These are phyloP conservation scores for Ommatoiulus sabulosus DNA, from an alignment of 2,888 invertebrate genomes.

Conservation along the genomic window DNA sequence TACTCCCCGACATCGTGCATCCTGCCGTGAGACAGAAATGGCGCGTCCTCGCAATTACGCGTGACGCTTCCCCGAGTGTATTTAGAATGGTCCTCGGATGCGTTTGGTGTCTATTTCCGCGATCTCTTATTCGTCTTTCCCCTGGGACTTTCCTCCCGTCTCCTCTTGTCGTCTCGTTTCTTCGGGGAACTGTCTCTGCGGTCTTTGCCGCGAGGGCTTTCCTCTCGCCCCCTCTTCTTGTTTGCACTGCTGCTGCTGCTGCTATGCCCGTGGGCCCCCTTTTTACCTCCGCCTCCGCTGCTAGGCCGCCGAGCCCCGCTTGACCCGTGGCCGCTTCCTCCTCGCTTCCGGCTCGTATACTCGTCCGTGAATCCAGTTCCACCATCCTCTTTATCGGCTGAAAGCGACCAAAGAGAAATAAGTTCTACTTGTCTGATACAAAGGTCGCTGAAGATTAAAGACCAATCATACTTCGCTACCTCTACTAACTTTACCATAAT, in stretches of 20 bases:
- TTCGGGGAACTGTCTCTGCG: constrained; percentile 56
- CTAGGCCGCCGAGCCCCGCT: background rate
- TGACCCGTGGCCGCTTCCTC: background rate
- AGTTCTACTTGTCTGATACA: no score
- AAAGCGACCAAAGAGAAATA: background rate
- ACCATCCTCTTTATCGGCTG: constrained; percentile 81
- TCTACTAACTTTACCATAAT: no score
- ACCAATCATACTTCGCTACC: no score
- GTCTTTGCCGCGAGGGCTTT: constrained; percentile 63
- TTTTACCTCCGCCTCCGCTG: constrained; percentile 9
- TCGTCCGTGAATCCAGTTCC: constrained; percentile 65
- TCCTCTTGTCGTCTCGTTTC: constrained; percentile 76
- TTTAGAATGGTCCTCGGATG: background rate
- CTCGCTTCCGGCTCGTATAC: constrained; percentile 60
- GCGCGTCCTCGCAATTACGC: background rate
- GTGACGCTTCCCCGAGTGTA: background rate
- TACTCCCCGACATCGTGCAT: background rate
- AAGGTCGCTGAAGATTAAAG: no score
- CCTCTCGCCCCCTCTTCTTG: constrained; percentile 59
- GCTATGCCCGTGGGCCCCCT: constrained; percentile 52
- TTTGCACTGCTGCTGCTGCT: background rate
- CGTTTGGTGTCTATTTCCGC: constrained; percentile 53
- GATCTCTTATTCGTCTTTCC: constrained; percentile 63
- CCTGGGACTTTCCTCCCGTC: constrained; percentile 79
- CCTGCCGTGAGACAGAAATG: background rate